These are phyloP conservation scores for Hyperoplus immaculatus DNA, from an alignment of 2,797 vertebrate species.

Conservation along the genomic window DNA sequence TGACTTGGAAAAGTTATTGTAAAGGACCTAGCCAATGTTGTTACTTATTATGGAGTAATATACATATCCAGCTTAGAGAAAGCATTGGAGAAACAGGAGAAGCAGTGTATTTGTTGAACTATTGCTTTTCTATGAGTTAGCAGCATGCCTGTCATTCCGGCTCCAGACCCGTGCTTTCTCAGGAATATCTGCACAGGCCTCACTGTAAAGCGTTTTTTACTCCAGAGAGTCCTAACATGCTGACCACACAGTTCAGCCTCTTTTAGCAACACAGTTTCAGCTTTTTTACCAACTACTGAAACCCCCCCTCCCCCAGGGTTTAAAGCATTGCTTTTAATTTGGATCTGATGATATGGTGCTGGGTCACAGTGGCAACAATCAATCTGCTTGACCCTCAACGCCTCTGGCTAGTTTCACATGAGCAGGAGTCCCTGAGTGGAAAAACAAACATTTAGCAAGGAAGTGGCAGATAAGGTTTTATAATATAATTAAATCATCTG, in stretches of 20 bases:
- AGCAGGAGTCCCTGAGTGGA: conserved; percentile 5
- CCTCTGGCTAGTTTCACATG: conserved; percentile 17
- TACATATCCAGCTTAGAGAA: conserved; percentile 20
- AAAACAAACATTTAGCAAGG: conserved; percentile 19
- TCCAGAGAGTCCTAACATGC: not conserved
- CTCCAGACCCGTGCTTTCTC: conserved; percentile 20
- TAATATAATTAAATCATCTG: conserved; percentile 20
- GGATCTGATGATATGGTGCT: not conserved
- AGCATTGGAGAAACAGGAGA: conserved; percentile 28
- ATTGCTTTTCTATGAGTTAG: conserved; percentile 7
- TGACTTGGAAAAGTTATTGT: conserved; percentile 20
- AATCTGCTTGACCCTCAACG: conserved; percentile 1
- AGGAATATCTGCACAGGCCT: conserved; percentile 26
- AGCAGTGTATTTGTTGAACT: conserved; percentile 29
- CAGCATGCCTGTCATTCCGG: conserved; percentile 50
- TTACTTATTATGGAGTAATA: not conserved
- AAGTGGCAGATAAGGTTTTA: conserved; percentile 20
- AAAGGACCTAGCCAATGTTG: conserved; percentile 8
- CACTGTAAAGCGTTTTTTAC: conserved; percentile 5
- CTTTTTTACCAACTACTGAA: conserved; percentile 1
- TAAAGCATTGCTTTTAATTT: conserved; percentile 28
- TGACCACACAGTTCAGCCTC: conserved; percentile 26
- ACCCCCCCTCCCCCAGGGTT: not conserved
- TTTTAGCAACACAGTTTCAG: conserved; percentile 9
- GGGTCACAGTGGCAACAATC: conserved; percentile 12